Evolutionary conservation across 2,113 vertebrate species (phyloP), one percentile per base, ranked within the genome.

Genomic region (Zonotrichia leucophrys): DNA sequence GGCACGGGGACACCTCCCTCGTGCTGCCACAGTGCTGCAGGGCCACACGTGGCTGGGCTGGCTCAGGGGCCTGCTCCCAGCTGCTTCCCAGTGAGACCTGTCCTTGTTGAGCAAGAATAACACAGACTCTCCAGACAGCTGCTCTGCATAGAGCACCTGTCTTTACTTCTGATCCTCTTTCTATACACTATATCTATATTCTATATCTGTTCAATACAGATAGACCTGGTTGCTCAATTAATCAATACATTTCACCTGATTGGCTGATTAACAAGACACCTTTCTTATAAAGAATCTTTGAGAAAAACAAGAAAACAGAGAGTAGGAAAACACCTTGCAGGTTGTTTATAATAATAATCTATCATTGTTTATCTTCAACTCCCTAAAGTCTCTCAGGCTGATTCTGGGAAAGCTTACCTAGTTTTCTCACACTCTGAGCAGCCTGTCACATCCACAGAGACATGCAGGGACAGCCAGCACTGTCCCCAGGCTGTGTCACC

Each of bases 31-130:
- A 0, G 5, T 24, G 10, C 68, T 24, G 49, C 59, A 15, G 39
- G 68, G 50, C 18, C 31, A 25, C 20, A 3, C 2, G 1, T 3
- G 69, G 28, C 69, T 49, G 8, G 23, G 70, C 83, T 58, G 83
- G 10, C 0, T 10, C 2, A 2, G 62, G 44, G 13, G 31, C 24
- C 44, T 50, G 7, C 1, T 15, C 41, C 35, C 5, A 12, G 0
- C 17, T 6, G 0, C 27, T 24, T 24, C 53, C 17, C 35, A 33
- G 47, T 39, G 70, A 33, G 55, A 55, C 8, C 20, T 22, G 31
- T n/a, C 31, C 21, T 56, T 33, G 20, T 9, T 56, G 55, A n/a
- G 31, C 14, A 9, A 14, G 31, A 56, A 56, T 22, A 3, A n/a
- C 55, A 56, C 55, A n/a, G 55, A 9, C 12, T n/a, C 55, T 9